A percentile compares a stretch with the other conserved stretches of the same genome.
These are phyloP conservation scores for Eupithecia insigniata DNA, from an alignment of 2,888 invertebrate species.

Conservation along the genomic window DNA sequence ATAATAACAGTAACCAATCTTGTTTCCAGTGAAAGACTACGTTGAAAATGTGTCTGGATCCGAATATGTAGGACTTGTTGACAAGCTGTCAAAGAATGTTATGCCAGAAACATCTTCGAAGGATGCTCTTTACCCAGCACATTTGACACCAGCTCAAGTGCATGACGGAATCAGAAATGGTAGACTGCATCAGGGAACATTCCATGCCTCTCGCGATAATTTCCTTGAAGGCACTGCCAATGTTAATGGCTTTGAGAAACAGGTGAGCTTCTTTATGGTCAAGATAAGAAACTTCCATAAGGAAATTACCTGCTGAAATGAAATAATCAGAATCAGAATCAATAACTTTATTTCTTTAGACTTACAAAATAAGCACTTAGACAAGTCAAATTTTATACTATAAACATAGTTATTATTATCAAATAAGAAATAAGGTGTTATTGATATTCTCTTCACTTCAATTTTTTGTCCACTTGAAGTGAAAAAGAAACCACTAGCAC, in stretches of 20 bases:
- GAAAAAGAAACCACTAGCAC: too few relatives aligned
- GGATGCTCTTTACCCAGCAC: slow-evolving; percentile 92
- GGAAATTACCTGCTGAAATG: neutral
- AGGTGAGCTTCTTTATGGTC: slow-evolving; percentile 63
- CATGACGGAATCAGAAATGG: slow-evolving; percentile 92
- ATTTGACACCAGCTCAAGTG: slow-evolving; percentile 90
- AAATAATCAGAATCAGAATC: too few relatives aligned
- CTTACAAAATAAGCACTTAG: too few relatives aligned
- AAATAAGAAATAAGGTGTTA: too few relatives aligned
- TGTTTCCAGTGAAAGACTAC: slow-evolving; percentile 88
- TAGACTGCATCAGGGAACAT: slow-evolving; percentile 90
- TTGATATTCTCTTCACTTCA: too few relatives aligned
- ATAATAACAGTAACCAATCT: neutral
- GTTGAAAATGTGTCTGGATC: slow-evolving; percentile 87
- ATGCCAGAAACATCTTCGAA: slow-evolving; percentile 85
- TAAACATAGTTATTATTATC: too few relatives aligned
- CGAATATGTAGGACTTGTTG: slow-evolving; percentile 86
- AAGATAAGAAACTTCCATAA: neutral
- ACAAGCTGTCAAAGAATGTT: slow-evolving; percentile 90
- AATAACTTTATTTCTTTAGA: too few relatives aligned
- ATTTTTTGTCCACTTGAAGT: too few relatives aligned
- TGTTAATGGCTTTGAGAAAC: slow-evolving; percentile 91
- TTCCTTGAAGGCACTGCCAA: slow-evolving; percentile 95
- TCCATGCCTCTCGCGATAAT: slow-evolving; percentile 95
- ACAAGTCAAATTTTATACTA: too few relatives aligned